Evolutionary conservation across 2,888 invertebrate species (phyloP).

Genomic region (Palloptera scutellata): DNA sequence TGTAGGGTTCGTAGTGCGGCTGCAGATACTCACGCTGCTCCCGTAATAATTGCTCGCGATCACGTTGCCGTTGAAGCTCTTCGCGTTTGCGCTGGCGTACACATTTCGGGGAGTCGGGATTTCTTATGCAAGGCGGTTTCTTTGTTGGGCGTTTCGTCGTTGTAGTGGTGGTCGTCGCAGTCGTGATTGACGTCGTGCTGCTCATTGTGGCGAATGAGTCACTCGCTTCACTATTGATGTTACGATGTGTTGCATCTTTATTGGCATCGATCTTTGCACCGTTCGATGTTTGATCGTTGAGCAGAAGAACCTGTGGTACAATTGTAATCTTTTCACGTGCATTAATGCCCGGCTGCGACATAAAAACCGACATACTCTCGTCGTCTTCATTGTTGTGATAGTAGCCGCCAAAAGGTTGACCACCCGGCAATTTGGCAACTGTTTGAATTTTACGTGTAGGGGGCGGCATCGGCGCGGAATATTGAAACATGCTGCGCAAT

Average conservation of each 20-base stretch:
- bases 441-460: conserved; percentile 51
- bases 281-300: conserved; percentile 54
- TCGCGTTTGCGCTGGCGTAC: conserved; percentile 58
- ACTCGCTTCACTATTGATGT: conserved; percentile 31
- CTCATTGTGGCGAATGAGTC: conserved; percentile 36
- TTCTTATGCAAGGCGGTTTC: conserved; percentile 56
- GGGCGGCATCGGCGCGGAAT: conserved; percentile 56
- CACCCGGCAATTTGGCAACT: conserved; percentile 43
- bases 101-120: conserved; percentile 59
- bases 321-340: conserved; percentile 54
- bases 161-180: conserved; percentile 41
- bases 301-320: conserved; percentile 59
- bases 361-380: conserved; percentile 46
- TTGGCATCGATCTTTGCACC: conserved; percentile 41
- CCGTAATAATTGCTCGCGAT: conserved; percentile 57
- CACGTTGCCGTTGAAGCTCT: conserved; percentile 57
- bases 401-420: conserved; percentile 50
- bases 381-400: conserved; percentile 53
- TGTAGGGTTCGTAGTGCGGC: conserved; percentile 56
- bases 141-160: conserved; percentile 54
- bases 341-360: conserved; percentile 42
- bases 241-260: conserved; percentile 35
- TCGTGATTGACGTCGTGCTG: conserved; percentile 38
- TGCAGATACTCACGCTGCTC: conserved; percentile 54
- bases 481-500: conserved; percentile 51